phyloP scores from a whole-genome alignment of 2,113 vertebrate genomes.

The Chunga burmeisteri region DNA sequence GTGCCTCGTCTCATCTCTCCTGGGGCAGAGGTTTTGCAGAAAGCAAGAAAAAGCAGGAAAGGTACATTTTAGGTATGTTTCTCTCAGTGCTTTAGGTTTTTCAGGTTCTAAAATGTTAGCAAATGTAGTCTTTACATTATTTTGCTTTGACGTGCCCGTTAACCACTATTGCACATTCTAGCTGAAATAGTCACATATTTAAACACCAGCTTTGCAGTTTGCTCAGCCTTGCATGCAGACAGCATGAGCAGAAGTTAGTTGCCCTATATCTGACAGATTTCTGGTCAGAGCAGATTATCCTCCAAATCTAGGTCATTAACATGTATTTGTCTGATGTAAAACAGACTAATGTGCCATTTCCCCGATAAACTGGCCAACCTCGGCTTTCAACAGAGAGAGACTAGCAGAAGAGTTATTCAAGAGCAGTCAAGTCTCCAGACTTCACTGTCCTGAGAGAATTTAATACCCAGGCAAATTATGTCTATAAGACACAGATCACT shows the following conservation, averaged over 20 bases:
- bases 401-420: not conserved
- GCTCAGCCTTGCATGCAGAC: not conserved
- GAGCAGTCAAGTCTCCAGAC: not conserved
- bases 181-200: not conserved
- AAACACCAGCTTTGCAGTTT: not conserved
- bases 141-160: not conserved
- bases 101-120: not conserved
- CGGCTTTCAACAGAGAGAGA: not conserved
- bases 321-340: not conserved
- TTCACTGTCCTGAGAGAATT: not conserved
- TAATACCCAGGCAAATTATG: not conserved
- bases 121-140: not conserved
- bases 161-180: not conserved
- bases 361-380: not conserved
- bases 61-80: not conserved
- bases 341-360: not conserved
- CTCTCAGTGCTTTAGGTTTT: not conserved
- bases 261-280: not conserved
- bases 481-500: not conserved
- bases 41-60: not conserved
- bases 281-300: conserved; percentile 21
- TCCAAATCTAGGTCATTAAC: conserved; percentile 13
- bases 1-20: fast-evolving
- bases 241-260: not conserved
- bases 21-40: not conserved